phyloP scores from a whole-genome alignment of 1,140 invertebrate genomes.

The Notospermus geniculatus region DNA sequence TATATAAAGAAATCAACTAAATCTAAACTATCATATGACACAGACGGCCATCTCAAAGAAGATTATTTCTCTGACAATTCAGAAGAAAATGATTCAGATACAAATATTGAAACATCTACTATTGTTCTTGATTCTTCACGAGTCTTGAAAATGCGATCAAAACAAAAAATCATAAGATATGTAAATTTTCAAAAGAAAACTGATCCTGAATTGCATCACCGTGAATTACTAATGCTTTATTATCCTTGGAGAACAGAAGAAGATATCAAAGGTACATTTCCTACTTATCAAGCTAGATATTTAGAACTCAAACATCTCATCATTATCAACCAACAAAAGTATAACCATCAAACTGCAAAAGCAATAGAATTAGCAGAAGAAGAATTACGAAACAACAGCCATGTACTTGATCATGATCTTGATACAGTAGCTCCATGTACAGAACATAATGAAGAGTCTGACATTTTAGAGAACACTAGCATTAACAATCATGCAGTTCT shows the following conservation, averaged over 20 bases:
- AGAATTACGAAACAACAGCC: conserved; percentile 9
- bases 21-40: background rate
- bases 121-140: background rate
- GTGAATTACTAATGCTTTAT: conserved; percentile 19
- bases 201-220: conserved; percentile 21
- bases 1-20: background rate
- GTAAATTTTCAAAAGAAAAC: conserved; percentile 14
- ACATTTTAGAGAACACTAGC: background rate
- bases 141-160: background rate
- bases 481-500: background rate
- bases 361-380: background rate
- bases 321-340: background rate
- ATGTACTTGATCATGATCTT: conserved; percentile 5
- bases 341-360: background rate
- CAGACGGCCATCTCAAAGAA: background rate
- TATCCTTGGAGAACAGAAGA: conserved; percentile 15
- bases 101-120: background rate
- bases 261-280: background rate
- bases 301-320: background rate
- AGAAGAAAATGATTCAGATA: conserved; percentile 5
- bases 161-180: conserved; percentile 15
- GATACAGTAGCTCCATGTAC: conserved; percentile 16
- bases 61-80: too few species aligned
- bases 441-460: conserved; percentile 11
- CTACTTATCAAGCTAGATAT: background rate